These are phyloP conservation scores for Amorpha juglandis DNA, from an alignment of 2,888 invertebrate genomes.

Conservation along the genomic window DNA sequence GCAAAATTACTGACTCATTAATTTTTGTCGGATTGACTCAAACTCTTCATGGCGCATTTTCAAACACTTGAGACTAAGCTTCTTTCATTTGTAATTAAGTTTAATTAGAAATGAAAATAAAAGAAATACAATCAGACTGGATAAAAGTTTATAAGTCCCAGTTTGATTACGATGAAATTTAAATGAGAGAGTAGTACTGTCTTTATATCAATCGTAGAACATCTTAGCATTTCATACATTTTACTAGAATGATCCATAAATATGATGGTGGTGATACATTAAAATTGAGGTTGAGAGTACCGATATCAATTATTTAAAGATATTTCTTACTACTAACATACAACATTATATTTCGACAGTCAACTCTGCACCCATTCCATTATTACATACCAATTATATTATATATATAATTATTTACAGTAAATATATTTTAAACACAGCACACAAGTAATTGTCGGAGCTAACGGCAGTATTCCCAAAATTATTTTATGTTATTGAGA, in stretches of 20 bases:
- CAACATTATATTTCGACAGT: background rate
- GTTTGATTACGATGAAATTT: background rate
- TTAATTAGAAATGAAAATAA: background rate
- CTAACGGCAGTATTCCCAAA: slow-evolving; percentile 70
- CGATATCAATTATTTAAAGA: background rate
- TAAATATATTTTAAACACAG: slow-evolving; percentile 20
- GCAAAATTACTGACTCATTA: too few species aligned
- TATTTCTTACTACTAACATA: background rate
- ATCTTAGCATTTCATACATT: background rate
- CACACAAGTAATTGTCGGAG: slow-evolving; percentile 43
- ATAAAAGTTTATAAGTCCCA: background rate
- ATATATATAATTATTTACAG: slow-evolving; percentile 33
- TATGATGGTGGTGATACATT: too few species aligned
- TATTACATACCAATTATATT: background rate
- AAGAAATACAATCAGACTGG: background rate
- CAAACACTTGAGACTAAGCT: too few species aligned
- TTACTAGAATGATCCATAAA: too few species aligned
- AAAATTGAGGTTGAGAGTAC: too few species aligned
- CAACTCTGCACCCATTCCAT: background rate
- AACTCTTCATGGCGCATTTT: too few species aligned
- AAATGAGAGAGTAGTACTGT: background rate
- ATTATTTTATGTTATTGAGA: slow-evolving; percentile 64
- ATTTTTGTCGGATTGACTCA: too few species aligned
- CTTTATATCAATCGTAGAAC: background rate
- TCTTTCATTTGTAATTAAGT: too few species aligned